phyloP scores from a whole-genome alignment of 2,888 invertebrate genomes.

The Falcaria lacertinaria region DNA sequence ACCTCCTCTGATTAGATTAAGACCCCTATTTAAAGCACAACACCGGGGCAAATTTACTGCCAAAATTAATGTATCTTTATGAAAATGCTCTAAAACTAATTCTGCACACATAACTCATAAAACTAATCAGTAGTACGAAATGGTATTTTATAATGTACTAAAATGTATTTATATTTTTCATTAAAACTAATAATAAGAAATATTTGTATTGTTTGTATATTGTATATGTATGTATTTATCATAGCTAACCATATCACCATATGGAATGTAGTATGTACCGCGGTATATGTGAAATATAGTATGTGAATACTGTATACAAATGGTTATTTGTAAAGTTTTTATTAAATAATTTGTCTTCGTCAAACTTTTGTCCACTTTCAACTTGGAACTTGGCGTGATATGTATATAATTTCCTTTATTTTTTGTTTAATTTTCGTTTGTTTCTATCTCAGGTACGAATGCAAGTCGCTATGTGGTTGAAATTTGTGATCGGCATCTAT shows the following conservation, averaged over 20 bases:
- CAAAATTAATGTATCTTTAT: too few relatives aligned
- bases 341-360: slow-evolving; percentile 22
- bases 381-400: too few relatives aligned
- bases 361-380: slow-evolving; percentile 29
- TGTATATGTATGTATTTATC: slow-evolving; percentile 9
- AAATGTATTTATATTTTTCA: too few relatives aligned
- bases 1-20: too few relatives aligned
- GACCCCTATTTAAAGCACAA: too few relatives aligned
- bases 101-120: too few relatives aligned
- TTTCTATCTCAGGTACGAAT: slow-evolving; percentile 69
- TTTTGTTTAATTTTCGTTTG: slow-evolving; percentile 28
- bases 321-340: too few relatives aligned
- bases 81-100: too few relatives aligned
- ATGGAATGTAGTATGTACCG: background rate
- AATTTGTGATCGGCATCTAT: slow-evolving; percentile 32
- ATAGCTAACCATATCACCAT: slow-evolving; percentile 6
- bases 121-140: too few relatives aligned
- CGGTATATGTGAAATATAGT: background rate
- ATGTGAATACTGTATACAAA: too few relatives aligned
- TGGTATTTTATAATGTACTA: too few relatives aligned
- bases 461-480: slow-evolving; percentile 75
- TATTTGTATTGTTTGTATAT: slow-evolving; percentile 9
- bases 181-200: background rate
- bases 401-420: slow-evolving; percentile 7
- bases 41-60: too few relatives aligned